These are phyloP conservation scores for Drosophila bocqueti DNA, from an alignment of 1,140 invertebrate genomes.

Conservation along the genomic window DNA sequence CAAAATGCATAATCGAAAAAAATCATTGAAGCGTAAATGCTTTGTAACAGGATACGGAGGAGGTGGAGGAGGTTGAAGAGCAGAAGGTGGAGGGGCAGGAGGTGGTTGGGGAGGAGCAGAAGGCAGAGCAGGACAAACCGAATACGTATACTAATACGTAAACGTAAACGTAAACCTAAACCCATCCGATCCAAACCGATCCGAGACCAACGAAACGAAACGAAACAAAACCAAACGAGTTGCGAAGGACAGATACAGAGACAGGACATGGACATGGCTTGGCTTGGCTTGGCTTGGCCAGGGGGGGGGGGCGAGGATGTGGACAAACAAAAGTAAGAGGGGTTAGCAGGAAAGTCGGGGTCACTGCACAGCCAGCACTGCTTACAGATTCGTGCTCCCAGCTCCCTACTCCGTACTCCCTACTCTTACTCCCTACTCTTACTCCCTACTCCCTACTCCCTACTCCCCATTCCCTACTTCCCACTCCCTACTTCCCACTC, in stretches of 20 bases:
- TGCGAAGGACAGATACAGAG: constrained; percentile 36
- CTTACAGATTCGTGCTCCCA: not conserved
- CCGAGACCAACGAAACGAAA: constrained; percentile 18
- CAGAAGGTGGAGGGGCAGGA: not conserved
- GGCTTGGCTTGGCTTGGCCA: too few species aligned
- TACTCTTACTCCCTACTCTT: too few species aligned
- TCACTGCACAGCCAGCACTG: constrained; percentile 59
- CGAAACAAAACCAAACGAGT: constrained; percentile 35
- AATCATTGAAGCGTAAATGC: constrained; percentile 78
- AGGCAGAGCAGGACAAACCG: constrained; percentile 3
- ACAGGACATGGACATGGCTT: constrained; percentile 8
- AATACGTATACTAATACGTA: constrained; percentile 2
- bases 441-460: not conserved
- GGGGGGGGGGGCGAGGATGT: not conserved
- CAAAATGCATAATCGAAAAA: constrained; percentile 81
- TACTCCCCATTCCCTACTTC: not conserved
- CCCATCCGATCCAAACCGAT: constrained; percentile 15
- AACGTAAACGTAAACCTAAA: constrained; percentile 9
- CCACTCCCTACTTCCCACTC: not conserved
- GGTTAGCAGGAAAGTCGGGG: constrained; percentile 58
- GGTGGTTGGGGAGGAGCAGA: not conserved
- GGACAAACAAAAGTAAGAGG: constrained; percentile 48
- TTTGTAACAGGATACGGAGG: constrained; percentile 75
- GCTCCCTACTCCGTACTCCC: not conserved
- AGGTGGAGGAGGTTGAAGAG: not conserved